Evolutionary conservation across 2,797 vertebrate genomes (phyloP).

Genomic region (Heliangelus exortis): DNA sequence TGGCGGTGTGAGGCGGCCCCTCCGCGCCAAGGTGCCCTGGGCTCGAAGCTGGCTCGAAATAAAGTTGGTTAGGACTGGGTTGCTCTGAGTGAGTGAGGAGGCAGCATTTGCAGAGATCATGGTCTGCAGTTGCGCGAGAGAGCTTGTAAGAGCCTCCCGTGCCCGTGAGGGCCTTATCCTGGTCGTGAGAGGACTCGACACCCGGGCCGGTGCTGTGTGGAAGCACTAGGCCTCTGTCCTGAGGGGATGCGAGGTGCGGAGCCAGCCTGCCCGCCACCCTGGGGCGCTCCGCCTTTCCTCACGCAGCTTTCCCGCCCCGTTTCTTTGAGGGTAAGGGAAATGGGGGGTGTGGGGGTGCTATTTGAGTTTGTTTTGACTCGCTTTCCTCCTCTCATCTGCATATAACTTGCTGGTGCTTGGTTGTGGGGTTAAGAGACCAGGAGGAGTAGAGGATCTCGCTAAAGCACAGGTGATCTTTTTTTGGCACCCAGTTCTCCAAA

Average conservation of each 20-base stretch:
- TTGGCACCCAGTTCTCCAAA: background rate
- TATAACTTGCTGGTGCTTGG: accelerated
- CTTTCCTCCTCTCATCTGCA: accelerated
- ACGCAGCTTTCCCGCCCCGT: accelerated
- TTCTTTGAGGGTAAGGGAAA: accelerated
- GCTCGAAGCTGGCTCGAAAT: accelerated
- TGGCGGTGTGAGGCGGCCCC: accelerated
- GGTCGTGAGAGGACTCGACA: accelerated
- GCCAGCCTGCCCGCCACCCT: accelerated
- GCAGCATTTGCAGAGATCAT: accelerated
- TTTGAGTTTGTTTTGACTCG: accelerated
- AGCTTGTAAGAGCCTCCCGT: accelerated
- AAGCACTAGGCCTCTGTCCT: accelerated
- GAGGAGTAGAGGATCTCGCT: accelerated
- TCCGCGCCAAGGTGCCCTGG: accelerated
- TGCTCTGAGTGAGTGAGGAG: accelerated
- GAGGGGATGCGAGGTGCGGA: accelerated
- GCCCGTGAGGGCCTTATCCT: accelerated
- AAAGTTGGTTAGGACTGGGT: background rate
- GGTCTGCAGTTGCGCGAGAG: background rate
- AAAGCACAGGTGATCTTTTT: accelerated
- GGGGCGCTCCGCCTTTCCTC: accelerated
- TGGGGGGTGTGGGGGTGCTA: no score
- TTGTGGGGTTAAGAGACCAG: no score
- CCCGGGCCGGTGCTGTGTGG: accelerated